These are phyloP conservation scores for Emys orbicularis DNA, from an alignment of 2,797 vertebrate species.

Conservation along the genomic window DNA sequence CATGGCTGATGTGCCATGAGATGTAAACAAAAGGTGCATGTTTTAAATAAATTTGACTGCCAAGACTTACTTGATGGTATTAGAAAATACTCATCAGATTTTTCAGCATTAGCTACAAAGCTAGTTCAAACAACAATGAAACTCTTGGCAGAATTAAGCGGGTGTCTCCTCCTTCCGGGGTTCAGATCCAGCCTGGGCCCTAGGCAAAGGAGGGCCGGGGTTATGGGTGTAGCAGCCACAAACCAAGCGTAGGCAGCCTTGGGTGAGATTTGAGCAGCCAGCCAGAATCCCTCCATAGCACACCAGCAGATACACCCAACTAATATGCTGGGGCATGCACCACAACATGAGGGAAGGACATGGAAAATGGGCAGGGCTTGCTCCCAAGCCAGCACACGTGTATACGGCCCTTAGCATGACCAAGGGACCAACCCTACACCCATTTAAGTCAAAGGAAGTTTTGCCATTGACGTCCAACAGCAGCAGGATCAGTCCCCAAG, in stretches of 20 bases:
- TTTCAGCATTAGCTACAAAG: accelerated
- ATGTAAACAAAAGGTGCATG: accelerated
- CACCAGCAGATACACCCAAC: not conserved
- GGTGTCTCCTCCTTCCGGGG: not conserved
- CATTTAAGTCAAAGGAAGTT: not conserved
- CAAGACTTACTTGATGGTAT: not conserved
- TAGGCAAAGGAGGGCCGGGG: not conserved
- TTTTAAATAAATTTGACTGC: not conserved
- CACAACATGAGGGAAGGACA: not conserved
- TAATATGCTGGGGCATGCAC: not conserved
- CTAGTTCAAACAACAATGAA: not conserved
- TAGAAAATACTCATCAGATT: not conserved
- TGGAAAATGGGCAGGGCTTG: not conserved
- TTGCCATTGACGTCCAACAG: not conserved
- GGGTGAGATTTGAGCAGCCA: not conserved
- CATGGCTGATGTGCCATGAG: accelerated
- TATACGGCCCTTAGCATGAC: not conserved
- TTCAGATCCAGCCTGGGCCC: not conserved
- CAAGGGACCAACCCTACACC: not conserved
- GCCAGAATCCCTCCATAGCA: not conserved
- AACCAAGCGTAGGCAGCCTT: not conserved
- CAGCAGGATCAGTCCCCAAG: not conserved
- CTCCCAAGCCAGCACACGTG: not conserved
- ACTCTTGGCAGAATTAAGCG: not conserved
- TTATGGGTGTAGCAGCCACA: not conserved